These are phyloP conservation scores for Myiozetetes cayanensis DNA, from an alignment of 2,113 vertebrate genomes.

Conservation along the genomic window DNA sequence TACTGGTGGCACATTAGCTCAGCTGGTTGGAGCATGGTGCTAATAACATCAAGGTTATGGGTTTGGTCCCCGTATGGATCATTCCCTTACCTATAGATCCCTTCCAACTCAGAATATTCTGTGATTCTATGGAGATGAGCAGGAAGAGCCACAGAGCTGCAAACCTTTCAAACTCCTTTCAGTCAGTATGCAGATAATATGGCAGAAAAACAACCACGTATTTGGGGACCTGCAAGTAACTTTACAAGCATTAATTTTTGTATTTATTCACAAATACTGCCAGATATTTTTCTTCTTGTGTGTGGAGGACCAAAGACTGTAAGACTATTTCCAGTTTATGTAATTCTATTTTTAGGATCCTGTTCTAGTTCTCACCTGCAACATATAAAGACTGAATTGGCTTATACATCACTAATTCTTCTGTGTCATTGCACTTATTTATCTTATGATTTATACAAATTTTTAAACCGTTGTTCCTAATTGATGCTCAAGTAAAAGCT, in stretches of 20 bases:
- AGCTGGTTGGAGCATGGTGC: not conserved
- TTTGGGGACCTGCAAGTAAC: not conserved
- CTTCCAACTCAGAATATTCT: not conserved
- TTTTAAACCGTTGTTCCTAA: not conserved
- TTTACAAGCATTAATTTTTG: not conserved
- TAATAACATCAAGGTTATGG: not conserved
- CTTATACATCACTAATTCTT: not conserved
- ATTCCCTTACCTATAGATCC: not conserved
- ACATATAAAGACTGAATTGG: not conserved
- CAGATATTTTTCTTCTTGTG: not conserved
- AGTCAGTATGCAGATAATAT: not conserved
- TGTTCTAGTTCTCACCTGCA: not conserved
- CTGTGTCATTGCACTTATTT: not conserved
- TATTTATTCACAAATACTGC: not conserved
- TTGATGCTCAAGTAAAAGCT: not conserved
- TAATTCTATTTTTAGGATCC: not conserved
- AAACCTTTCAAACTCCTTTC: not conserved
- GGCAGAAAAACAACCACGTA: not conserved
- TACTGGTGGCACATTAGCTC: not conserved
- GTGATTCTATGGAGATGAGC: not conserved
- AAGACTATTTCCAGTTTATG: not conserved
- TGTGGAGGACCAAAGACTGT: not conserved
- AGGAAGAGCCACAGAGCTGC: not conserved
- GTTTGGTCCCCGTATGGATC: not conserved
- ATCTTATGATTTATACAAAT: not conserved